phyloP scores from a whole-genome alignment of 2,797 vertebrate species.

The Peromyscus melanophrys region DNA sequence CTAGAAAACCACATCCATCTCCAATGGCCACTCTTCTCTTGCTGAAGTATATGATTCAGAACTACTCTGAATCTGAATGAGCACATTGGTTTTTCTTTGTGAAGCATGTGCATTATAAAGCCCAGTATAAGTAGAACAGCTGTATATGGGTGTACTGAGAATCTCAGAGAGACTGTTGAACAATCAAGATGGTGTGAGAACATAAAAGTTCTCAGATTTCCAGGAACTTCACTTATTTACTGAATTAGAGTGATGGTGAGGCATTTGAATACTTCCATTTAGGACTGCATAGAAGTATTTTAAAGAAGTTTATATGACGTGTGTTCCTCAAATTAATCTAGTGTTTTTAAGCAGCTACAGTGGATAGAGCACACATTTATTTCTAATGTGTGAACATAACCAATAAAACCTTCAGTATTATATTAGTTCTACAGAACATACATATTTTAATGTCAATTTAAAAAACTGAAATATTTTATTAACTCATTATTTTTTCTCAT shows the following conservation, averaged over 20 bases:
- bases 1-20: slow-evolving; percentile 51
- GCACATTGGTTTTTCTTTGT: slow-evolving; percentile 59
- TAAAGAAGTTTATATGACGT: slow-evolving; percentile 39
- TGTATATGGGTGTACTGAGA: slow-evolving; percentile 72
- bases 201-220: slow-evolving; percentile 68
- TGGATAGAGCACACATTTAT: slow-evolving; percentile 10
- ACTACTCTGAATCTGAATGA: slow-evolving; percentile 21
- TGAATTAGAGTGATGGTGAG: slow-evolving; percentile 64
- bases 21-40: slow-evolving; percentile 40
- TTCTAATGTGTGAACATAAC: slow-evolving; percentile 30
- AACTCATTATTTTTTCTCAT: background rate
- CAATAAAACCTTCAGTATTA: slow-evolving; percentile 30
- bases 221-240: slow-evolving; percentile 71
- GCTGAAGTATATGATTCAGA: slow-evolving; percentile 23
- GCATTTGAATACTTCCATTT: slow-evolving; percentile 65
- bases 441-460: slow-evolving; percentile 53
- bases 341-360: slow-evolving; percentile 3
- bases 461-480: slow-evolving; percentile 47
- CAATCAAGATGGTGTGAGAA: slow-evolving; percentile 68
- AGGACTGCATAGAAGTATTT: slow-evolving; percentile 66
- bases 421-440: slow-evolving; percentile 40
- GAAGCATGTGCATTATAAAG: slow-evolving; percentile 69
- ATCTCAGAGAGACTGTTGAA: slow-evolving; percentile 74
- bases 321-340: slow-evolving; percentile 18
- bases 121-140: slow-evolving; percentile 66